These are phyloP conservation scores for Mesaphorura yosii DNA, from an alignment of 1,140 invertebrate species.

Conservation along the genomic window DNA sequence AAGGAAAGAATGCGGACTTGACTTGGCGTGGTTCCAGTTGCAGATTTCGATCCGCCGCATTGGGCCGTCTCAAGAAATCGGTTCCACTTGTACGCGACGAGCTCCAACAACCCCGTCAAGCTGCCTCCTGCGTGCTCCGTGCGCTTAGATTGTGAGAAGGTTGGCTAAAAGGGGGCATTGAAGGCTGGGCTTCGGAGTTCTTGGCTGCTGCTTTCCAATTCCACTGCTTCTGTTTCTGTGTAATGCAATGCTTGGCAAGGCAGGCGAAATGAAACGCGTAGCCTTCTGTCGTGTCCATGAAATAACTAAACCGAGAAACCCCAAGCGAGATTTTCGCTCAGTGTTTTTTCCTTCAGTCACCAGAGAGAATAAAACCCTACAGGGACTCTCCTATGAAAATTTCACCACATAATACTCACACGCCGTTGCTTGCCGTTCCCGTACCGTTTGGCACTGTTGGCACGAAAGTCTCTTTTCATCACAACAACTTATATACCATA, in stretches of 20 bases:
- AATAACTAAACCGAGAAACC: conserved; percentile 29
- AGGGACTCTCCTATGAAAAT: conserved; percentile 30
- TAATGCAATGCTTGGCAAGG: no score
- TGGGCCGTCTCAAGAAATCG: background rate
- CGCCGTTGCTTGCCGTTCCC: background rate
- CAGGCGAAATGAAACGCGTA: background rate
- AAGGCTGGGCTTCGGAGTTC: conserved; percentile 5
- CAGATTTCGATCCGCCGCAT: background rate
- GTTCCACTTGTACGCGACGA: background rate
- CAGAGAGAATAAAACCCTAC: conserved; percentile 32
- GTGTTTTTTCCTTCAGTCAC: conserved; percentile 31
- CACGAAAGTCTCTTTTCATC: no score
- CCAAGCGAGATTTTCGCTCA: conserved; percentile 32
- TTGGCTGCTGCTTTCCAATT: no score
- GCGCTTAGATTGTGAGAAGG: background rate
- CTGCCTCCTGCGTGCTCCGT: background rate
- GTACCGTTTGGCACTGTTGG: background rate
- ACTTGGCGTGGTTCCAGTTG: background rate
- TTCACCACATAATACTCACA: conserved; percentile 4
- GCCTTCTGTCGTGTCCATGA: background rate
- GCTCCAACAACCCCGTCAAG: background rate
- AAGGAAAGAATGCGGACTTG: background rate
- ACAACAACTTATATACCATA: no score
- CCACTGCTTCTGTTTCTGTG: no score
- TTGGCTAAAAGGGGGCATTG: background rate